phyloP scores from a whole-genome alignment of 2,797 vertebrate genomes.

The Nannoperca australis region DNA sequence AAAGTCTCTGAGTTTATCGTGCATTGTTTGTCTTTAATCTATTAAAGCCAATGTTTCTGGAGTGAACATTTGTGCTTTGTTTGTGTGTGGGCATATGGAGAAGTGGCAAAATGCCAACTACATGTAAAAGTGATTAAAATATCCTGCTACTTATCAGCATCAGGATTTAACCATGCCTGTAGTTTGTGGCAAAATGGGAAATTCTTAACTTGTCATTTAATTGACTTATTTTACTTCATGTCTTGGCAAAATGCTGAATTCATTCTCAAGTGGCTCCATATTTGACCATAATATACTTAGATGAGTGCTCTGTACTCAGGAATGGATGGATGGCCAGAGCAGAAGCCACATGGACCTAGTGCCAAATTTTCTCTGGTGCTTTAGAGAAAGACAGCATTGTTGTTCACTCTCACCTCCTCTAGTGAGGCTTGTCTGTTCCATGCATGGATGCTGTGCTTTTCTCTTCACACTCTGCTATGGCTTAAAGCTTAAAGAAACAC shows the following conservation, averaged over 20 bases:
- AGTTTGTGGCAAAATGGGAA: constrained; percentile 9
- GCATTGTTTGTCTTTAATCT: constrained; percentile 16
- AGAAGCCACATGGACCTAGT: constrained; percentile 66
- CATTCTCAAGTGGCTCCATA: constrained; percentile 54
- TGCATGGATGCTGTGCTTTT: constrained; percentile 62
- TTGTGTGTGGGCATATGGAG: constrained; percentile 31
- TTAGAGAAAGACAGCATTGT: constrained; percentile 68
- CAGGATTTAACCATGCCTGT: not conserved
- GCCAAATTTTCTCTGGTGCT: constrained; percentile 67
- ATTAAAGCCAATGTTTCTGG: not conserved
- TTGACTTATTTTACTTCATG: not conserved
- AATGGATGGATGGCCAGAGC: constrained; percentile 57
- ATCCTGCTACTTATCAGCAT: constrained; percentile 18
- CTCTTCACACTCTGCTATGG: constrained; percentile 38
- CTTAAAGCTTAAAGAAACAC: constrained; percentile 40
- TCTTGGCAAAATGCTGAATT: constrained; percentile 32
- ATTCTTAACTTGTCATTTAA: not conserved
- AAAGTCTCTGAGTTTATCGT: not conserved
- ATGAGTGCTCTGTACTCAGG: constrained; percentile 49
- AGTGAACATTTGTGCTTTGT: constrained; percentile 24
- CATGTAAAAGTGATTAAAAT: constrained; percentile 17
- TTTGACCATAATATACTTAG: constrained; percentile 62
- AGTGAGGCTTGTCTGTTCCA: constrained; percentile 58
- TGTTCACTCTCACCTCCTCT: constrained; percentile 55
- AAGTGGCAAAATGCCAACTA: constrained; percentile 26